phyloP scores from a whole-genome alignment of 2,888 invertebrate genomes.

The Meta bourneti region DNA sequence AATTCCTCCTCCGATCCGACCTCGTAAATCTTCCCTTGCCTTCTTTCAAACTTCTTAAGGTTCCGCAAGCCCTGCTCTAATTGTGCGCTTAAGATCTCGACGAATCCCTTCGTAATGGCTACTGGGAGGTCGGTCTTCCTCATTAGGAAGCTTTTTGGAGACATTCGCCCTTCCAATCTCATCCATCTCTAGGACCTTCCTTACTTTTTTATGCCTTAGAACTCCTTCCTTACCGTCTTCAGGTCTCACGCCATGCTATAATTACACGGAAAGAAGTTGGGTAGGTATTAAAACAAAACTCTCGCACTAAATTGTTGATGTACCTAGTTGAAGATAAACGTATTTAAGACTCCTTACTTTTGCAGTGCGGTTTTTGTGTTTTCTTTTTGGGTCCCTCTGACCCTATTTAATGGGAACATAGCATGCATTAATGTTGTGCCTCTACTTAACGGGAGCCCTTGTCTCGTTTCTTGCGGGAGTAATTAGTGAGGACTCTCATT shows the following conservation, averaged over 20 bases:
- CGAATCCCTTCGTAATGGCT: conserved; percentile 64
- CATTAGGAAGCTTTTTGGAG: conserved; percentile 63
- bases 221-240: neutral
- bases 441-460: conserved; percentile 39
- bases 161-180: conserved; percentile 40
- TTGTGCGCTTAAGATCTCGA: conserved; percentile 61
- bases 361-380: conserved; percentile 18
- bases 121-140: conserved; percentile 43
- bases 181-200: conserved; percentile 31
- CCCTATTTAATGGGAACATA: conserved; percentile 41
- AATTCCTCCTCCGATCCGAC: neutral
- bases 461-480: conserved; percentile 44
- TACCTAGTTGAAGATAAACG: conserved; percentile 3
- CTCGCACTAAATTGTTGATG: conserved; percentile 59
- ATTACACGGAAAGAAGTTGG: conserved; percentile 59
- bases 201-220: conserved; percentile 22
- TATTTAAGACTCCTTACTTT: conserved; percentile 30
- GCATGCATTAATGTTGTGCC: conserved; percentile 47
- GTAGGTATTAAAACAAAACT: conserved; percentile 25
- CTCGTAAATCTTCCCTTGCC: conserved; percentile 49
- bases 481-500: conserved; percentile 49
- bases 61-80: conserved; percentile 57
- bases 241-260: conserved; percentile 45
- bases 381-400: neutral
- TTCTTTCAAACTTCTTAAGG: conserved; percentile 45